phyloP scores from a whole-genome alignment of 2,888 invertebrate species.

The Nebria brevicollis region DNA sequence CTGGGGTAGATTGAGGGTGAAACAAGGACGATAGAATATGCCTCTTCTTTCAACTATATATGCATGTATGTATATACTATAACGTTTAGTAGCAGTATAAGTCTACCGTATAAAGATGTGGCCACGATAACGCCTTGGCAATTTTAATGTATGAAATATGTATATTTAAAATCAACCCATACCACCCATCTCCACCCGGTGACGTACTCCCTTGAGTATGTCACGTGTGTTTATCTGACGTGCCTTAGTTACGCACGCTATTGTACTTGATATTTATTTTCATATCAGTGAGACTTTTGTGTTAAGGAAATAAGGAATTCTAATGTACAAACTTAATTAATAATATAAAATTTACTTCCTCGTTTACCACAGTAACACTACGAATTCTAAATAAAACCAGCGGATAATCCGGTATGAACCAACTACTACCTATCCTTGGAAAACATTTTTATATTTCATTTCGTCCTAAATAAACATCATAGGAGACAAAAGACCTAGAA shows the following conservation, averaged over 20 bases:
- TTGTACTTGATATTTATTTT: neutral
- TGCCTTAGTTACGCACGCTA: neutral
- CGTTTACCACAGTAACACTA: too few species aligned
- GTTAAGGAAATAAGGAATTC: too few species aligned
- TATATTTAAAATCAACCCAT: neutral
- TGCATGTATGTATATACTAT: neutral
- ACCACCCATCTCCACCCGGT: neutral
- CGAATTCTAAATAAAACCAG: too few species aligned
- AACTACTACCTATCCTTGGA: too few species aligned
- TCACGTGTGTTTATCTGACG: neutral
- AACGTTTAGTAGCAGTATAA: conserved; percentile 1
- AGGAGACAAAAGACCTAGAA: too few species aligned
- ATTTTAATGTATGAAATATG: conserved; percentile 29
- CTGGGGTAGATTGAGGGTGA: neutral
- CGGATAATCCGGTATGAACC: too few species aligned
- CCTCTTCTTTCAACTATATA: neutral
- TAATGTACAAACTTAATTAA: too few species aligned
- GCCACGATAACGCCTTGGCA: conserved; percentile 14
- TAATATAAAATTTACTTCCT: too few species aligned
- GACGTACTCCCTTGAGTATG: neutral
- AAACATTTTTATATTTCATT: too few species aligned
- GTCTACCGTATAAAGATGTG: conserved; percentile 11
- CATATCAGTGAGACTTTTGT: neutral
- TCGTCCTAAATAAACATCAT: too few species aligned
- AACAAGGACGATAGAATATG: neutral